Base-by-base conservation (phyloP, 1,140 invertebrate species). In the Drosophila jambulina region DNA sequence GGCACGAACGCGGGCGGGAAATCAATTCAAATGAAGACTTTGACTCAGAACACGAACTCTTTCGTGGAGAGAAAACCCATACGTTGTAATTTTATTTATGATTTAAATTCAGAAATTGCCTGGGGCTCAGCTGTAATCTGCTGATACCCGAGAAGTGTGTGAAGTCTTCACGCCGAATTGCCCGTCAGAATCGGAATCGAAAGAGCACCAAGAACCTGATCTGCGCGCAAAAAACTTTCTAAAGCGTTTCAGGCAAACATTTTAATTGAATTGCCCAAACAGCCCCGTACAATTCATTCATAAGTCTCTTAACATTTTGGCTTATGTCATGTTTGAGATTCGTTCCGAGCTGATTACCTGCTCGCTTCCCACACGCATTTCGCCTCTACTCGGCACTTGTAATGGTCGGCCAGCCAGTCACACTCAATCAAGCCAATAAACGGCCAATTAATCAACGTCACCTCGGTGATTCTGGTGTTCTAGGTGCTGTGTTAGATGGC, bases 391-490 rank as follows among this genome's bases (percentile, higher is more conserved):
- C 19, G 21, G 2, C 75, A 82, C 61, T 74, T 77, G 83, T 82
- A 82, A 86, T 72, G 67, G 43, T 29, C 42, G 23, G 58, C 29
- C 49, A 46, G 46, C 38, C 36, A 25, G 59, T 43, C 51, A 63
- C 61, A 82, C 46, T 77, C 80, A 78, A 75, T 75, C 80, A 65
- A 65, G 75, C 65, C 82, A 85, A 85, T 85, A 80, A 80, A 78
- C 57, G 75, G 45, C 48, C 85, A 78, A 88, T 88, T 84, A 88
- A 88, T 88, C 84, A 88, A 80, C 58, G 84, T 88, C 78, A 60
- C 40, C 21, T 32, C 32, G 23, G 15, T 43, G 68, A 8, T 59
- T 72, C 27, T 36, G 29, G 19, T 23, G 45, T 23, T 46, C 27
- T 42, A 51, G 57, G 27, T 61, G 62, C 27, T 43, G 29, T 4